Evolutionary conservation across 1,140 invertebrate species (phyloP).

Genomic region (Bombus pyrosoma): DNA sequence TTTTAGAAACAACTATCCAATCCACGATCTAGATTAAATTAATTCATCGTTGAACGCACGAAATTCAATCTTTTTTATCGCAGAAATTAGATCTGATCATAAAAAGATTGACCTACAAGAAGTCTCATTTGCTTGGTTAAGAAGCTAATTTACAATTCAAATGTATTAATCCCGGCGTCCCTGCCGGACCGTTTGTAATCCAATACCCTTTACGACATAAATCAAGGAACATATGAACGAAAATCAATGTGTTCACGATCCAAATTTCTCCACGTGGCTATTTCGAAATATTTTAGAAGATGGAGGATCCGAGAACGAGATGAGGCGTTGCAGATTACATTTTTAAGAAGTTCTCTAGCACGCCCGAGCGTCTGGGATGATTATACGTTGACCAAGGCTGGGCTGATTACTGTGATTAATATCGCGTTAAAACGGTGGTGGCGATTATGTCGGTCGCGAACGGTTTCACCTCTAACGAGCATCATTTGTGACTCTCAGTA

Average conservation of each 20-base stretch:
- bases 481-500: neutral
- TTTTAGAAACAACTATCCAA: no score
- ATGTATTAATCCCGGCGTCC: neutral
- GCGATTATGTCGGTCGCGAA: neutral
- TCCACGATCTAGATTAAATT: no score
- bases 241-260: neutral
- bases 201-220: neutral
- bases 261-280: neutral
- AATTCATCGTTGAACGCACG: no score
- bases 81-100: neutral
- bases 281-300: neutral
- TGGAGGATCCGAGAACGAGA: neutral
- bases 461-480: slow-evolving; percentile 20
- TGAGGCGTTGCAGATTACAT: neutral
- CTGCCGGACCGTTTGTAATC: neutral
- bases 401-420: slow-evolving; percentile 26
- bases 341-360: neutral
- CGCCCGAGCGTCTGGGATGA: neutral
- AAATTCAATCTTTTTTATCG: neutral
- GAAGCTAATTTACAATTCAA: neutral
- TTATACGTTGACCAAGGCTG: neutral
- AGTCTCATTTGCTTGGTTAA: neutral
- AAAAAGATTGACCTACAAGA: neutral
- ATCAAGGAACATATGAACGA: neutral
- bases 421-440: neutral